phyloP scores from a whole-genome alignment of 2,797 vertebrate genomes.

The Bucorvus abyssinicus region DNA sequence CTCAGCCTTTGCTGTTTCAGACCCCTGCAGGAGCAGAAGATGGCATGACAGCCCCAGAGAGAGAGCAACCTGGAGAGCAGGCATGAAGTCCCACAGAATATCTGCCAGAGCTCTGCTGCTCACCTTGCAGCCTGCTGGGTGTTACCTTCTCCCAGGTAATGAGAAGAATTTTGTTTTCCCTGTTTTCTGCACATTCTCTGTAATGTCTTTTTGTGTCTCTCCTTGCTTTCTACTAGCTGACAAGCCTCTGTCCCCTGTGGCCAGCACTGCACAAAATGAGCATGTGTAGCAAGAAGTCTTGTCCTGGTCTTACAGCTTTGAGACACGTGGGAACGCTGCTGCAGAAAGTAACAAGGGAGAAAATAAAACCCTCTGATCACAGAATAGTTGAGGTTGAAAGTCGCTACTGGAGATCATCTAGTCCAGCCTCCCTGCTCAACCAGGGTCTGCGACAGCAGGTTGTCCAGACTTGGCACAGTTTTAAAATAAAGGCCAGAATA shows the following conservation, averaged over 20 bases:
- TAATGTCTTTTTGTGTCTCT: neutral
- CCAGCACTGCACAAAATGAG: neutral
- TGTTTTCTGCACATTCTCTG: neutral
- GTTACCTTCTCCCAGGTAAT: neutral
- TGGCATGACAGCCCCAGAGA: neutral
- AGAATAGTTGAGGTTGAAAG: neutral
- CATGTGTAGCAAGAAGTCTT: neutral
- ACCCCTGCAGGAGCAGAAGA: neutral
- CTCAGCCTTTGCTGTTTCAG: neutral
- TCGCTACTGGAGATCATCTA: neutral
- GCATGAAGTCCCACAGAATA: neutral
- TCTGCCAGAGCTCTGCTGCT: neutral
- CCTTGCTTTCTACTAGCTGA: neutral
- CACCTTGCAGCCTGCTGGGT: neutral
- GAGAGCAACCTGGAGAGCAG: neutral
- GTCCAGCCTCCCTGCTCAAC: neutral
- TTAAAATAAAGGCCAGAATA: neutral
- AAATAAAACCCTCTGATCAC: neutral
- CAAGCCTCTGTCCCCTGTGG: neutral
- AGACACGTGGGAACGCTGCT: fast-evolving
- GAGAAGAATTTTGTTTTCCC: neutral
- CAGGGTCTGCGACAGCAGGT: neutral
- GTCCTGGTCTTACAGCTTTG: neutral
- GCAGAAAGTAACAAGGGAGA: neutral
- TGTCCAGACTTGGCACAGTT: neutral